Percentiles rank a stretch among this genome's conserved stretches.
Conservation (phyloP, 2,888 invertebrate genomes). For the Leptinotarsa haldemani region DNA sequence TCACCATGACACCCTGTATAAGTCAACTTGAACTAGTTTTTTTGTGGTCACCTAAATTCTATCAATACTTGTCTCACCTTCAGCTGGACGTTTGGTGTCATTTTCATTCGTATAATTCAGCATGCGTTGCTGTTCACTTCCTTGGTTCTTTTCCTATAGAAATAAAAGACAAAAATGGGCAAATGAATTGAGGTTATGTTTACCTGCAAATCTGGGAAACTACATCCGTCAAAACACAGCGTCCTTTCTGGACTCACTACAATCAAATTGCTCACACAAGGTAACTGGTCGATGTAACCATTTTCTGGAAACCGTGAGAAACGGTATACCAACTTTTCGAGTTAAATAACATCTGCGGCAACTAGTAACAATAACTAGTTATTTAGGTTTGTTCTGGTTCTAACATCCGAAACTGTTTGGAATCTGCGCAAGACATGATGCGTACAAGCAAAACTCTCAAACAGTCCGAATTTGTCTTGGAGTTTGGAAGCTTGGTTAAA, state of each 20-base stretch:
- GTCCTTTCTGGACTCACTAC: neutral
- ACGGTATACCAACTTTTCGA: neutral
- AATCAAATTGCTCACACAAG: neutral
- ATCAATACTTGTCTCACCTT: neutral
- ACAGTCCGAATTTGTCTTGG: no score
- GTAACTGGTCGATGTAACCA: neutral
- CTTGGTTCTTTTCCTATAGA: neutral
- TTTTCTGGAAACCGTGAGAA: conserved; percentile 13
- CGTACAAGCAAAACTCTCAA: no score
- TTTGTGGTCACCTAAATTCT: neutral
- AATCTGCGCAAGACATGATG: no score
- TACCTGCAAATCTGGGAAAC: conserved; percentile 1
- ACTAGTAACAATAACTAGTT: neutral
- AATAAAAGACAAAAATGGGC: neutral
- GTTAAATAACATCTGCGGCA: neutral
- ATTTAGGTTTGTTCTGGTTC: no score
- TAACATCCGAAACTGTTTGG: no score
- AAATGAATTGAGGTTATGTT: conserved; percentile 5
- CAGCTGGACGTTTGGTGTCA: conserved; percentile 10
- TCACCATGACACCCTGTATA: neutral
- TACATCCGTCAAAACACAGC: conserved; percentile 4
- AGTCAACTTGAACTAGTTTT: neutral
- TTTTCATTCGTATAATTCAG: neutral
- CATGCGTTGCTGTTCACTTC: neutral
- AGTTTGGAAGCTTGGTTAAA: no score